phyloP scores from a whole-genome alignment of 2,113 vertebrate genomes.

The Ptilorrhoa leucosticta region DNA sequence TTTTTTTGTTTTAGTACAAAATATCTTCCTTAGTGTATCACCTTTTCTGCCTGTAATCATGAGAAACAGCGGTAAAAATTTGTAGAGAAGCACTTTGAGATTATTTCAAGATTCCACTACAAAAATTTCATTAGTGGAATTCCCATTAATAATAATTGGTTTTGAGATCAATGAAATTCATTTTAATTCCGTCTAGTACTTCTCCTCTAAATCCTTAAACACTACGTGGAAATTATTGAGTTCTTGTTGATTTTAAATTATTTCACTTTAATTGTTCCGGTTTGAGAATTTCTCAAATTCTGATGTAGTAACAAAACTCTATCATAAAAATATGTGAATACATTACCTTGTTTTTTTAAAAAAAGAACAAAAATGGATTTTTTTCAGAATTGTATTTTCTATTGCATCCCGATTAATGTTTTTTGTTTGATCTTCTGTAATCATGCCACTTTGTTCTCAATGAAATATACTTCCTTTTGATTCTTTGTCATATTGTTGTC shows the following conservation, averaged over 20 bases:
- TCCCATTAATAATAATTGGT: not conserved
- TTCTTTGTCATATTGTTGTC: not conserved
- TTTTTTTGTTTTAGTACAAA: not conserved
- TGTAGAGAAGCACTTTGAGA: not conserved
- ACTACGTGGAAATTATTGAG: not conserved
- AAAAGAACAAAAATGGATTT: not conserved
- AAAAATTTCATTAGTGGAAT: not conserved
- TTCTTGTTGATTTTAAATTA: not conserved
- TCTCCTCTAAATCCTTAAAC: not conserved
- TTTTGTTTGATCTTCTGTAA: not conserved
- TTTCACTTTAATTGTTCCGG: not conserved
- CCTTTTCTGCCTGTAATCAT: not conserved
- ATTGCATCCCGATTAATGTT: not conserved
- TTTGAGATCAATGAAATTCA: not conserved
- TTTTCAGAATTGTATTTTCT: not conserved
- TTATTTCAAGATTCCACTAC: not conserved
- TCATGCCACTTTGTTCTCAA: not conserved
- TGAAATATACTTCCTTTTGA: not conserved
- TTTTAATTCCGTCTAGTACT: not conserved
- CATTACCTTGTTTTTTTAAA: rapidly evolving
- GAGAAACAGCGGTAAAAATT: not conserved
- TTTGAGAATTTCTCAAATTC: not conserved
- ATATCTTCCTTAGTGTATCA: not conserved
- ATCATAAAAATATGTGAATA: not conserved
- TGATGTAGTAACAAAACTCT: not conserved